Evolutionary conservation across 2,888 invertebrate genomes (phyloP).

Genomic region (Aethes cnicana): DNA sequence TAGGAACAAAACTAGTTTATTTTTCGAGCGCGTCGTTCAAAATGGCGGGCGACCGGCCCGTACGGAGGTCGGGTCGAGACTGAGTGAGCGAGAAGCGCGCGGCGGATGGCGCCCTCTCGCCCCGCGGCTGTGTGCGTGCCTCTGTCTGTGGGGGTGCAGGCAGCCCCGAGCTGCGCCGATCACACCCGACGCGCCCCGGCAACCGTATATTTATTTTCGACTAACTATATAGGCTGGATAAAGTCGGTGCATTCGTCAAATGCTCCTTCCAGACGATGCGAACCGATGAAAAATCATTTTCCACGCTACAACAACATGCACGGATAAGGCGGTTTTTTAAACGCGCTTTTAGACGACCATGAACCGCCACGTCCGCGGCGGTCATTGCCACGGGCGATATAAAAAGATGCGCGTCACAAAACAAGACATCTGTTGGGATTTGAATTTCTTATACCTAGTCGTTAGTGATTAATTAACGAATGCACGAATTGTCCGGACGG

Average conservation of each 20-base stretch:
- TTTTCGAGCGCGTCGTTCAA: slow-evolving; percentile 68
- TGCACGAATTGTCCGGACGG: slow-evolving; percentile 27
- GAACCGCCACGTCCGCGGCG: slow-evolving; percentile 67
- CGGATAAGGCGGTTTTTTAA: slow-evolving; percentile 25
- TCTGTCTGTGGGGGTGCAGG: slow-evolving; percentile 53
- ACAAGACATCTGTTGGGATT: slow-evolving; percentile 40
- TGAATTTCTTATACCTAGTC: slow-evolving; percentile 18
- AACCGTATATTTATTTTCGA: slow-evolving; percentile 67
- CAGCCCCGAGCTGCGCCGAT: slow-evolving; percentile 51
- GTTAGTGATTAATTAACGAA: slow-evolving; percentile 18
- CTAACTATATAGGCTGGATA: slow-evolving; percentile 59
- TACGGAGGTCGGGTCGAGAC: slow-evolving; percentile 78
- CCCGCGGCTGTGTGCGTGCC: slow-evolving; percentile 55
- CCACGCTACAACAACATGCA: slow-evolving; percentile 31
- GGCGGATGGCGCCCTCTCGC: slow-evolving; percentile 66
- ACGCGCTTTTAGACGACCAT: slow-evolving; percentile 72
- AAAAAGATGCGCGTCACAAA: slow-evolving; percentile 73
- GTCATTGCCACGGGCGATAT: slow-evolving; percentile 78
- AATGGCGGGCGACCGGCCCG: slow-evolving; percentile 62
- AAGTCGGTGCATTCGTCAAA: slow-evolving; percentile 48
- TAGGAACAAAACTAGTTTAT: slow-evolving; percentile 79
- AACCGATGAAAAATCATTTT: slow-evolving; percentile 19
- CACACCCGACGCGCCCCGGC: slow-evolving; percentile 55
- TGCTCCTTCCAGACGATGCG: neutral
- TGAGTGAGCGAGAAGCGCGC: slow-evolving; percentile 62